Evolutionary conservation across 2,888 invertebrate genomes (phyloP).

Genomic region (Yponomeuta malinellus): DNA sequence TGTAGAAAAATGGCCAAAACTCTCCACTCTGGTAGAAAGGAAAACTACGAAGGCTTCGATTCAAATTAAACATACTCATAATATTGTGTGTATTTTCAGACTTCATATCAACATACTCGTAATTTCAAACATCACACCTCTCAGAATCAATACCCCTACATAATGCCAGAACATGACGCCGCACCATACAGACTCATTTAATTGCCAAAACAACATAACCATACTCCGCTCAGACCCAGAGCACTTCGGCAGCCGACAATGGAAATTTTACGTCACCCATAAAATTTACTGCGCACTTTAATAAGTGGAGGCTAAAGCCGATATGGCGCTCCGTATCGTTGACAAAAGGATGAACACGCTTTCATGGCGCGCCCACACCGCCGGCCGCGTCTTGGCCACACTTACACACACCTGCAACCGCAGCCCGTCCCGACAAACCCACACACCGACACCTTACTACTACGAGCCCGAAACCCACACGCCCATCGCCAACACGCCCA

Average conservation of each 20-base stretch:
- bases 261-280: slow-evolving; percentile 62
- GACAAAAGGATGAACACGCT: slow-evolving; percentile 64
- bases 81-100: too few relatives aligned
- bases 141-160: background rate
- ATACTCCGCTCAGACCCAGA: background rate
- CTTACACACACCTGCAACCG: slow-evolving; percentile 29
- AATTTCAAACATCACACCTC: too few relatives aligned
- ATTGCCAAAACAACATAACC: slow-evolving; percentile 5
- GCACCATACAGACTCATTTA: background rate
- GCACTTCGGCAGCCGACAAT: slow-evolving; percentile 37
- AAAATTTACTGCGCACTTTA: slow-evolving; percentile 69
- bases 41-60: background rate
- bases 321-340: slow-evolving; percentile 65
- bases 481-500: slow-evolving; percentile 76
- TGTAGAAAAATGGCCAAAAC: background rate
- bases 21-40: background rate
- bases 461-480: slow-evolving; percentile 62
- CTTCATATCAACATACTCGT: too few relatives aligned
- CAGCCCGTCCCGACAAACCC: slow-evolving; percentile 32
- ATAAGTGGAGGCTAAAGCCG: slow-evolving; percentile 67
- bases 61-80: too few relatives aligned
- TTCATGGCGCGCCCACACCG: slow-evolving; percentile 39
- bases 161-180: background rate
- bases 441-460: slow-evolving; percentile 44
- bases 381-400: slow-evolving; percentile 48